Evolutionary conservation across 2,113 vertebrate species (phyloP).

Genomic region (Caretta caretta): DNA sequence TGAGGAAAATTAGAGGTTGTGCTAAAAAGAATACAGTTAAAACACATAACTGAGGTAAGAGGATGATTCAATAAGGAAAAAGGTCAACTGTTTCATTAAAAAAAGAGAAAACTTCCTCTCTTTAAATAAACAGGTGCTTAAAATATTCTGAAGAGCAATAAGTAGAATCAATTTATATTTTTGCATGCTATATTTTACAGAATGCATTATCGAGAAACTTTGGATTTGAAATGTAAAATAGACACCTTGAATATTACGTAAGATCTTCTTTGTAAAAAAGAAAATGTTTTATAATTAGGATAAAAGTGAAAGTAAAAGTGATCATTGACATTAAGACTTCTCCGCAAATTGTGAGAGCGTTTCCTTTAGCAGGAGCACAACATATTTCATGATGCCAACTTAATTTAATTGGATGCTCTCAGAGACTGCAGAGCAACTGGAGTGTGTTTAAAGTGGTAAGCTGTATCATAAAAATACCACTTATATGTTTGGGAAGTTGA

Average conservation of each 20-base stretch:
- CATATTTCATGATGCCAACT: constrained; percentile 63
- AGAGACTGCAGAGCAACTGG: constrained; percentile 47
- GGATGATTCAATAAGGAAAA: not conserved
- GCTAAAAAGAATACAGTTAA: not conserved
- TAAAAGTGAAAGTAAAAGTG: constrained; percentile 76
- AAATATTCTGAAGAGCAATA: not conserved
- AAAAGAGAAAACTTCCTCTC: not conserved
- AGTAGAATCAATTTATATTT: not conserved
- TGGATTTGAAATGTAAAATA: constrained; percentile 17
- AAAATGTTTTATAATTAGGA: constrained; percentile 73
- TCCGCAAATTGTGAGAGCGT: constrained; percentile 62
- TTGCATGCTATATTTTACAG: not conserved
- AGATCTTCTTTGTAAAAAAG: constrained; percentile 32
- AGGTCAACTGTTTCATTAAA: not conserved
- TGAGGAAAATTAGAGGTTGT: not conserved
- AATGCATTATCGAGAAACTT: not conserved
- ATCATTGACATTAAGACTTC: constrained; percentile 80
- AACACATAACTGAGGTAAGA: not conserved
- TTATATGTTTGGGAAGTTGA: constrained; percentile 28
- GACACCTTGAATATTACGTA: constrained; percentile 51
- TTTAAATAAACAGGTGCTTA: not conserved
- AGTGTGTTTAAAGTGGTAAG: constrained; percentile 62
- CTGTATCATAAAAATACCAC: constrained; percentile 54
- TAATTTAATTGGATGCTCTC: constrained; percentile 76
- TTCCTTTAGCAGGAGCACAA: constrained; percentile 76